Evolutionary conservation across 2,113 vertebrate species (phyloP).

Genomic region (Brienomyrus brachyistius): DNA sequence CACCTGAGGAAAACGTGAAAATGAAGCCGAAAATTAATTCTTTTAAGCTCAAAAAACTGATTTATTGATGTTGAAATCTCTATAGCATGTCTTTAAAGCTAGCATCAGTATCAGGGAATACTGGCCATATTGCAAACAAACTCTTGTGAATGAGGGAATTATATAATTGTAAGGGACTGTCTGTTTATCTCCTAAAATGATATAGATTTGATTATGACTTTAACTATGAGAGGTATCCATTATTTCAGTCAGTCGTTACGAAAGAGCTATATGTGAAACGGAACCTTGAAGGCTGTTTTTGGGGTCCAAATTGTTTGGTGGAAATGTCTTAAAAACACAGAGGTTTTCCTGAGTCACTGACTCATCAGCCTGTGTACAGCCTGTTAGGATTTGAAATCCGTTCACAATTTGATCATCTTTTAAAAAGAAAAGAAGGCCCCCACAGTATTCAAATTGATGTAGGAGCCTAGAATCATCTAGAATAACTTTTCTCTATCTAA

Average conservation of each 20-base stretch:
- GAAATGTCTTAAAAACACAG: not conserved
- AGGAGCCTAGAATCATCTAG: too few species aligned
- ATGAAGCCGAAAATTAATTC: not conserved
- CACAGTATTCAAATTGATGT: not conserved
- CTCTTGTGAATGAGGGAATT: not conserved
- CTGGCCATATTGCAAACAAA: not conserved
- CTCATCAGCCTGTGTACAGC: not conserved
- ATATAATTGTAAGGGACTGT: not conserved
- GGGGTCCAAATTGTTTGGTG: not conserved
- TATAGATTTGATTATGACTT: not conserved
- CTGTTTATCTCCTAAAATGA: not conserved
- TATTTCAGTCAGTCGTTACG: too few species aligned
- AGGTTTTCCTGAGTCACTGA: not conserved
- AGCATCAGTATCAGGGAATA: not conserved
- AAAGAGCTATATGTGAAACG: not conserved
- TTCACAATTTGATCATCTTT: not conserved
- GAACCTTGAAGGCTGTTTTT: not conserved
- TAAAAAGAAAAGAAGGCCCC: not conserved
- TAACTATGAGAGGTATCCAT: constrained; percentile 5
- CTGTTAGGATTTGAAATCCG: not conserved
- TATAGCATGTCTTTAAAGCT: not conserved
- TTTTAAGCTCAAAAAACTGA: not conserved
- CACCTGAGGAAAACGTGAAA: not conserved
- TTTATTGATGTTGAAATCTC: not conserved
- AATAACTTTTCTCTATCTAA: not conserved